Evolutionary conservation across 2,888 invertebrate genomes (phyloP), one percentile per base, ranked within the genome.

Genomic region (Lasioglossum morio): DNA sequence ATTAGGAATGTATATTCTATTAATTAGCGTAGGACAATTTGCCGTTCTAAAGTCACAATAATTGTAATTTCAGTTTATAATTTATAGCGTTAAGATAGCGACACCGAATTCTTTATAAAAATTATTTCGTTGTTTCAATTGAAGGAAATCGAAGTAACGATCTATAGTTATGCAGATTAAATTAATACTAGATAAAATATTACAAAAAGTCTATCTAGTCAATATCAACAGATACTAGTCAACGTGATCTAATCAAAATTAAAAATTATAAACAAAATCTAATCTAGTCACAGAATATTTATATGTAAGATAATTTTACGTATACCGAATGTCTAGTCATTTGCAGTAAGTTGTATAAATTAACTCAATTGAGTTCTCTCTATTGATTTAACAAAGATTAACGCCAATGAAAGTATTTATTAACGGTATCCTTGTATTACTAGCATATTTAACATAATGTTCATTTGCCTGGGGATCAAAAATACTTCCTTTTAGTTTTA

Each of bases 231-330:
- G n/a, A 43, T 60, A 40, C 81, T 81, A 81, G 81, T 81, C 78
- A 70, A 46, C 5, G 23, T 14, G 12, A 48, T 83, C 73, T 79
- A 84, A 79, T 85, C 85, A 69, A 46, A 76, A 73, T 72, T n/a
- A 46, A 57, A 57, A 23, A 57, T 75, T 34, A 85, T 66, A 23
- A 79, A 43, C 19, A 23, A 46, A 76, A n/a, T 27, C 37, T n/a
- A 63, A 3, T 89, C 84, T 83, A 87, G 78, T 89, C 86, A 77
- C 81, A 57, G 72, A 77, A 46, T 53, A 66, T n/a, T 73, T 87
- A 40, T 86, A 40, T 73, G 37, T 53, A 73, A 81, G 40, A 4
- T 69, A 69, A 16, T 46, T 48, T 4, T 19, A 46, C 19, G 34
- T 34, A 10, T 48, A 30, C 30, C 23, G n/a, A 3, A 34, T 34